These are phyloP conservation scores for Syngnathus rostellatus DNA, from an alignment of 2,797 vertebrate genomes.

Conservation along the genomic window DNA sequence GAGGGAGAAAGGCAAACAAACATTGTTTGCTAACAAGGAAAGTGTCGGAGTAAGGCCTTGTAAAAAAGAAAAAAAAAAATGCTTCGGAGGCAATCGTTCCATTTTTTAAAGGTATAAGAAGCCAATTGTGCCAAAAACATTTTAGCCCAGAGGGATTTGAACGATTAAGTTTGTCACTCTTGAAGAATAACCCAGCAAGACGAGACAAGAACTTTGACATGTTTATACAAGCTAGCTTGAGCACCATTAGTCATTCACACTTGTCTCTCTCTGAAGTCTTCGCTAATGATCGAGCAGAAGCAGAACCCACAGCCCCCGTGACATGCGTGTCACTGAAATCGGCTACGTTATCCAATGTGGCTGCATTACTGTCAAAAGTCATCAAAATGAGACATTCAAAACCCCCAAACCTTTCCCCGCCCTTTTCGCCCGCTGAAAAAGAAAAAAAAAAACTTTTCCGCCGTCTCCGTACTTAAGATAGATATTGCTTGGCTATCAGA, in stretches of 20 bases:
- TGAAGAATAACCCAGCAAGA: slow-evolving; percentile 57
- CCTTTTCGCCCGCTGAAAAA: slow-evolving; percentile 44
- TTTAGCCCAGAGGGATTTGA: slow-evolving; percentile 56
- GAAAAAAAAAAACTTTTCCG: slow-evolving; percentile 49
- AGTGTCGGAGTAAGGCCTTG: slow-evolving; percentile 48
- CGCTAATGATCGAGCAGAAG: slow-evolving; percentile 64
- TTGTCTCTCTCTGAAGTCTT: slow-evolving; percentile 63
- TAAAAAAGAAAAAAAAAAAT: slow-evolving; percentile 24
- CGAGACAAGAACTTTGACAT: slow-evolving; percentile 66
- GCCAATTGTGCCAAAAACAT: slow-evolving; percentile 53
- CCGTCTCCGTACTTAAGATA: slow-evolving; percentile 51
- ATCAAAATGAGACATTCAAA: slow-evolving; percentile 60
- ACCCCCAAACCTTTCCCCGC: slow-evolving; percentile 53
- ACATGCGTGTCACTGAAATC: slow-evolving; percentile 65
- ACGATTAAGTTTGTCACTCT: slow-evolving; percentile 68
- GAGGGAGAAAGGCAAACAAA: slow-evolving; percentile 66
- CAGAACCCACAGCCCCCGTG: slow-evolving; percentile 60
- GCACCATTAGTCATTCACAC: slow-evolving; percentile 65
- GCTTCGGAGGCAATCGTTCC: slow-evolving; percentile 56
- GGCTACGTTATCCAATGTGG: slow-evolving; percentile 63
- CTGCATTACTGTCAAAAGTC: slow-evolving; percentile 67
- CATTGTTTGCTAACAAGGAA: slow-evolving; percentile 62
- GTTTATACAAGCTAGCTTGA: slow-evolving; percentile 65
- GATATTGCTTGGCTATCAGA: slow-evolving; percentile 39
- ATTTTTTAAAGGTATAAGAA: slow-evolving; percentile 52